phyloP scores from a whole-genome alignment of 2,888 invertebrate genomes.

The Chaitophorus viminalis region DNA sequence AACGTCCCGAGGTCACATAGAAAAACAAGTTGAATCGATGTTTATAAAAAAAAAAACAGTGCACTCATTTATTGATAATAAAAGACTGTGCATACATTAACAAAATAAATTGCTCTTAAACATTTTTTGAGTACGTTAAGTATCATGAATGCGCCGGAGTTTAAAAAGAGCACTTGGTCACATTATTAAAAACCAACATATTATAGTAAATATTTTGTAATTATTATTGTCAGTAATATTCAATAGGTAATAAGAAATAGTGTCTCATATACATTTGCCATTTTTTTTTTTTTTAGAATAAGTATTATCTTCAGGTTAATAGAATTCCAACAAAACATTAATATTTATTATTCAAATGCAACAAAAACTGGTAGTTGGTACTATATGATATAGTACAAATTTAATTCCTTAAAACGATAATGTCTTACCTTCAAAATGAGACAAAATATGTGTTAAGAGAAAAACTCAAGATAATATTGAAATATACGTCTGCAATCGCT shows the following conservation, averaged over 20 bases:
- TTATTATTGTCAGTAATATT: background rate
- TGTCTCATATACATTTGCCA: no score
- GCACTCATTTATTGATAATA: background rate
- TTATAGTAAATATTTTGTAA: background rate
- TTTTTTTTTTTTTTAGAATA: background rate
- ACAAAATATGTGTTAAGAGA: background rate
- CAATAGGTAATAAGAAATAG: background rate
- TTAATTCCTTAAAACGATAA: background rate
- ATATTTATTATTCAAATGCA: background rate
- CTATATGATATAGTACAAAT: no score
- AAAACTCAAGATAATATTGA: no score
- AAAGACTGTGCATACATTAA: constrained; percentile 2
- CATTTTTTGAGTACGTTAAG: background rate
- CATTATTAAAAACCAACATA: background rate
- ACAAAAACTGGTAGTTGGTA: background rate
- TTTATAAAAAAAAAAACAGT: background rate
- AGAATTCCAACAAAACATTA: background rate
- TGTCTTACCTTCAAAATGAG: background rate
- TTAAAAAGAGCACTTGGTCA: background rate
- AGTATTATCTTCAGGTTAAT: background rate
- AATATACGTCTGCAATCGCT: background rate
- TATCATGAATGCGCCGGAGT: background rate
- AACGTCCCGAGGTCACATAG: constrained; percentile 52
- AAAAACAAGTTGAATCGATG: constrained; percentile 41
- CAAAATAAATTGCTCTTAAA: background rate